phyloP scores from a whole-genome alignment of 2,113 vertebrate genomes.

The Caranx ignobilis region DNA sequence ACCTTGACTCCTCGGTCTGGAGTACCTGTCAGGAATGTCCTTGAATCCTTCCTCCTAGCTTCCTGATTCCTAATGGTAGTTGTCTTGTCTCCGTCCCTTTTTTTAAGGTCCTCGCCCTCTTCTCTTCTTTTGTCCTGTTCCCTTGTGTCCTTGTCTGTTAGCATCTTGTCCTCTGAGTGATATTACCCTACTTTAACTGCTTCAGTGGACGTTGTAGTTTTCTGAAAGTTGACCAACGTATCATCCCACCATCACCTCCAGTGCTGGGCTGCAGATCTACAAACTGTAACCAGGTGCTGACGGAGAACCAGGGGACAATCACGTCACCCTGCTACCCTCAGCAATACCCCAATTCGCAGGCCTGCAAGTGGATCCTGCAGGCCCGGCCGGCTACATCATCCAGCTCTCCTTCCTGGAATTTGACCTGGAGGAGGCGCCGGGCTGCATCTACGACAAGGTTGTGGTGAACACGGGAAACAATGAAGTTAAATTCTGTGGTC shows the following conservation, averaged over 20 bases:
- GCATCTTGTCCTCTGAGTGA: slow-evolving; percentile 22
- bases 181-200: background rate
- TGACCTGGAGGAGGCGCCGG: slow-evolving; percentile 93
- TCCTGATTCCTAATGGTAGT: background rate
- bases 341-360: slow-evolving; percentile 90
- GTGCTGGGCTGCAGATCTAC: slow-evolving; percentile 84
- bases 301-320: slow-evolving; percentile 87
- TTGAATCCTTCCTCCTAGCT: background rate
- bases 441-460: slow-evolving; percentile 94
- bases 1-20: background rate
- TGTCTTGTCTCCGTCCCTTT: background rate
- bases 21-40: background rate
- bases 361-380: slow-evolving; percentile 91
- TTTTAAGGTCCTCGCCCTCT: slow-evolving; percentile 1
- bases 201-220: slow-evolving; percentile 13
- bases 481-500: slow-evolving; percentile 90
- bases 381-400: slow-evolving; percentile 94
- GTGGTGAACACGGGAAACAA: slow-evolving; percentile 87
- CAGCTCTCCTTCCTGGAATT: slow-evolving; percentile 96
- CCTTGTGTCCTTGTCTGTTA: slow-evolving; percentile 18
- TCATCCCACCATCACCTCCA: slow-evolving; percentile 65
- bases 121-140: slow-evolving; percentile 18
- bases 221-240: slow-evolving; percentile 36
- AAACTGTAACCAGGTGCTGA: slow-evolving; percentile 87
- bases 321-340: slow-evolving; percentile 93